Base-by-base conservation (phyloP, 1,140 invertebrate species). In the Aphelinus certus region DNA sequence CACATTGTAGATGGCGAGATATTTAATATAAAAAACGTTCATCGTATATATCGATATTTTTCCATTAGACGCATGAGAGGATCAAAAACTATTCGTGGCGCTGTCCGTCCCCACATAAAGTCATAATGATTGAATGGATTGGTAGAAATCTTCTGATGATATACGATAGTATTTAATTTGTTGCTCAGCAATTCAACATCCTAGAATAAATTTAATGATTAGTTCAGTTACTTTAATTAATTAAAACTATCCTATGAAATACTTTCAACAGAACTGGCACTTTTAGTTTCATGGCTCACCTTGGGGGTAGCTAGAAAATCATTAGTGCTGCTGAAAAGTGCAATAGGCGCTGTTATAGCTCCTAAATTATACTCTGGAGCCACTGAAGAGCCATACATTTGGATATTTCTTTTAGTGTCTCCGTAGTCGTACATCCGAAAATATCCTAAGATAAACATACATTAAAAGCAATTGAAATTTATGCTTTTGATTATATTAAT, bases 301-400 rank as follows among this genome's bases (percentile, higher is more conserved):
- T 83, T 81, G 1, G 90, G 86, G 61, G 87, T 82, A 2, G 90
- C 87, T 3, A 92, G 78, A 89, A 89, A 90, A 79, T 95, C 94
- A 45, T 90, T 89, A 5, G 89, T 83, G 47, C 91, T 91, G 77
- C 90, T 93, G 76, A 92, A 92, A 1, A 94, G 77, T 0, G 90
- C 90, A 1, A 92, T 88, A 10, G 92, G 93, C 10, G 90, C 85
- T 7, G 79, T 87, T 3, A 94, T 88, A 64, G 89, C 90, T 53
- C 87, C 82, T 1, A 93, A 77, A 42, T 87, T 77, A 78, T 94
- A 95, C 3, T 85, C 83, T 0, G 93, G 93, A 7, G 93, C 92
- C 42, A 79, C 83, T 1, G 83, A 69, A 67, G 86, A 84, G 71
- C 84, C 81, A 69, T 89, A 89, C 0, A 81, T n/a, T 66, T 66